Base-by-base conservation (phyloP, 2,888 invertebrate species). In the Athrips mouffetella region DNA sequence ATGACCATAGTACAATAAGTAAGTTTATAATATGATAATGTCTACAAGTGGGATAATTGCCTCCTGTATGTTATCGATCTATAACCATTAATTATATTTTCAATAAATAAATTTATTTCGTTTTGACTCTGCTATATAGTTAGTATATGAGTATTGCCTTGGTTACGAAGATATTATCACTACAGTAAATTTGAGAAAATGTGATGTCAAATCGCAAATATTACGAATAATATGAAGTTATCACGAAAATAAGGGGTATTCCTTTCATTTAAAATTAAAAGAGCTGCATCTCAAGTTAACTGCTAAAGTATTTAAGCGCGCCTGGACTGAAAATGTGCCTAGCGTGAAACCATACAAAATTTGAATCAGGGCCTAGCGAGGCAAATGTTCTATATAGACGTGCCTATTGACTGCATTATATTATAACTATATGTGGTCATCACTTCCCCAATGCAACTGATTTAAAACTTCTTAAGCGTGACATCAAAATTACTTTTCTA, bases 141-240 rank as follows among this genome's bases (percentile, higher is more conserved):
- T 51, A 51, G 49, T 50, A 50, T 30, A 48, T 51, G 55, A 55
- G 55, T 55, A 55, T 55, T 55, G 50, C 40, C 37, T 37, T 20
- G 8, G 11, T 49, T 45, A 37, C 11, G 11, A 37, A 7, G 3
- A 2, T 4, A 27, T 10, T 27, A 10, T 10, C 47, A 33, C 23
- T 2, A 27, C n/a, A n/a, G 37, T 21, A 20, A 37, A 35, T 35
- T n/a, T n/a, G n/a, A n/a, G n/a, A 18, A 31, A 6, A 15, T 31
- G 31, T 31, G 15, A 31, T 31, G 15, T 13, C 5, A 31, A 15
- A 15, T 2, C n/a, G 15, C 8, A 31, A 13, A 31, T 13, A 13
- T n/a, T 30, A 11, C n/a, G 1, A 30, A 15, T 13, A 15, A 31
- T 16, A 31, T 31, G 15, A 13, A n/a, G n/a, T n/a, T n/a, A n/a